These are phyloP conservation scores for Dufourea novaeangliae DNA, from an alignment of 1,140 invertebrate genomes.

Conservation along the genomic window DNA sequence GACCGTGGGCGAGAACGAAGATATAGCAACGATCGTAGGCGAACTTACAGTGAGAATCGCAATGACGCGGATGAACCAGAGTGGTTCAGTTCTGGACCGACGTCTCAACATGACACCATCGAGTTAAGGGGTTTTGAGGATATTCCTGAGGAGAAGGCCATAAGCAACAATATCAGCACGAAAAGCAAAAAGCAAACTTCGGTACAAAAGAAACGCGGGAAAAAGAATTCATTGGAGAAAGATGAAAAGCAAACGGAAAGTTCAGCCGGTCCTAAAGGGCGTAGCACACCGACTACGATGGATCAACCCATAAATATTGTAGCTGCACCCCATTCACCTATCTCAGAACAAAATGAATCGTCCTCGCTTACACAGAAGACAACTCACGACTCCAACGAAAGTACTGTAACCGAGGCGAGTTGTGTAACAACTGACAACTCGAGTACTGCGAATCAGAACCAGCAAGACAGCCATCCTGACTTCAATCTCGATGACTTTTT, in stretches of 20 bases:
- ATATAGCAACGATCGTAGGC: slow-evolving; percentile 79
- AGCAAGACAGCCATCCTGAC: slow-evolving; percentile 75
- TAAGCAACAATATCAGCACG: slow-evolving; percentile 62
- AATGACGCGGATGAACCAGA: slow-evolving; percentile 84
- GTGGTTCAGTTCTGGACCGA: slow-evolving; percentile 93
- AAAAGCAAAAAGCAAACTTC: slow-evolving; percentile 79
- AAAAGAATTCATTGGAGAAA: slow-evolving; percentile 69
- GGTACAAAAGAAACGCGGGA: slow-evolving; percentile 78
- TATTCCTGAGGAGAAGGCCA: slow-evolving; percentile 79
- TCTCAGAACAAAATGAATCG: slow-evolving; percentile 73
- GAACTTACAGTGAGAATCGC: slow-evolving; percentile 80
- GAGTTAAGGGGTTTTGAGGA: slow-evolving; percentile 96
- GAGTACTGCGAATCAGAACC: slow-evolving; percentile 51
- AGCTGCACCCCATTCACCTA: slow-evolving; percentile 74
- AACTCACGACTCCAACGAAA: slow-evolving; percentile 62
- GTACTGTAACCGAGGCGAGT: slow-evolving; percentile 59
- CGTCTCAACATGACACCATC: slow-evolving; percentile 95
- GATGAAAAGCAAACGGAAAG: slow-evolving; percentile 71
- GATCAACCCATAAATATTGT: slow-evolving; percentile 70
- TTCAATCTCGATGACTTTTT: slow-evolving; percentile 90
- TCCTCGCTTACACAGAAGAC: slow-evolving; percentile 54
- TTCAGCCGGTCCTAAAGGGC: slow-evolving; percentile 72
- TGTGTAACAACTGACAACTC: slow-evolving; percentile 61
- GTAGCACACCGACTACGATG: slow-evolving; percentile 76
- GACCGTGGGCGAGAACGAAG: slow-evolving; percentile 79